Evolutionary conservation across 2,797 vertebrate genomes (phyloP), one percentile per base, ranked within the genome.

Genomic region (Typhlichthys eigenmanni): DNA sequence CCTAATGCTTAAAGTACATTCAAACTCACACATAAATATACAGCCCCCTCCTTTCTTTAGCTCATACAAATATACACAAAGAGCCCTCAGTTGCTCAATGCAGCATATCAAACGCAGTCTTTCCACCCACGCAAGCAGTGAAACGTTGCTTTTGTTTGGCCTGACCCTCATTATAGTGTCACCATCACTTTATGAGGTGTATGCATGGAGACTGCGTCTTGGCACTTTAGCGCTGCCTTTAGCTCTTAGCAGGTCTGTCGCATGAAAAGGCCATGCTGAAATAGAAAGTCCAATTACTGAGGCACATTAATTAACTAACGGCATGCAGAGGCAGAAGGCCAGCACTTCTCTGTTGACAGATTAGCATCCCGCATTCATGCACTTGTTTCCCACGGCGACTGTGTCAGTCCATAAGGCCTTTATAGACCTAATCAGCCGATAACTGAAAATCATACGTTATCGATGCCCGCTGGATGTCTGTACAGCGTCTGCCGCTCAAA

Each of bases 281-380:
- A 80, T 63, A 82, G 71, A 64, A 79, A 75, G 61, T 72, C 68
- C 58, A 70, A 76, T 80, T 77, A 85, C 57, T 29, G 55, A 61
- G 10, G 60, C 16, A 55, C 60, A 78, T 78, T 80, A 80, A 81
- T 81, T 78, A 75, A 65, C 38, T 69, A 58, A 75, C 57, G 49
- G 68, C 75, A 78, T 68, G 64, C 50, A 12, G 65, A 67, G 79
- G 75, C 72, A 48, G 50, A 61, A 53, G 13, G 7, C 56, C 65
- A 68, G 73, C 69, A 59, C 50, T 69, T 57, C 64, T 60, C 48
- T 63, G 47, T 49, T 79, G 78, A 84, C 81, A 74, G 80, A 81
- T 81, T 78, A 80, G 70, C 62, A 67, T 19, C 29, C 50, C 45
- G 46, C 24, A 51, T 14, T 1, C 4, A 9, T 58, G 11, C 55